phyloP scores from a whole-genome alignment of 92 coral and sea anemone genomes.

The Chrysogorgia sp. region DNA sequence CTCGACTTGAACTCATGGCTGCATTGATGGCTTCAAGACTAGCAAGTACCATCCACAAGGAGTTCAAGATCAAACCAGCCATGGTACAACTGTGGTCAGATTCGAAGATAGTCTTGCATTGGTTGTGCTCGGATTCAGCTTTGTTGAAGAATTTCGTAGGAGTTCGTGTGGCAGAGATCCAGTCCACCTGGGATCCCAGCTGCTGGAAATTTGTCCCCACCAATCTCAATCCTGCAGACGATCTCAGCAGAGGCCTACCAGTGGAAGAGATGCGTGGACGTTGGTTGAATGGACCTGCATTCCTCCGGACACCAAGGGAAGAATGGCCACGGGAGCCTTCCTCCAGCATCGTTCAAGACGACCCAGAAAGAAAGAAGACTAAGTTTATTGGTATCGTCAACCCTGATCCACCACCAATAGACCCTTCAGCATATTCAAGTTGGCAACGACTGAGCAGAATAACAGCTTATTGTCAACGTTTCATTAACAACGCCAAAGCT shows the following conservation, averaged over 20 bases:
- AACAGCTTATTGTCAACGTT: slow-evolving; percentile 49
- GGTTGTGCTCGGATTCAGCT: slow-evolving; percentile 44
- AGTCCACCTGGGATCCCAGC: too few relatives aligned
- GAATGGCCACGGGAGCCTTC: too few relatives aligned
- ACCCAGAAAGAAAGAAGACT: slow-evolving; percentile 38
- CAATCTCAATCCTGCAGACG: too few relatives aligned
- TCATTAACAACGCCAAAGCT: slow-evolving; percentile 20
- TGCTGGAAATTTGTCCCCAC: too few relatives aligned
- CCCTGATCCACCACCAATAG: slow-evolving; percentile 5
- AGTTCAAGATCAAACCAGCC: too few relatives aligned
- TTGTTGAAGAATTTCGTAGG: slow-evolving; percentile 38
- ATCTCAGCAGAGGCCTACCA: slow-evolving; percentile 40
- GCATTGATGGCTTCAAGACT: too few relatives aligned
- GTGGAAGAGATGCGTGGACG: slow-evolving; percentile 29
- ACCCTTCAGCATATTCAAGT: slow-evolving; percentile 35
- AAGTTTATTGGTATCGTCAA: slow-evolving; percentile 5
- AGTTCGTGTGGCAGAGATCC: slow-evolving; percentile 50
- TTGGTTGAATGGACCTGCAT: slow-evolving; percentile 44
- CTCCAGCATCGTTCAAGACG: too few relatives aligned
- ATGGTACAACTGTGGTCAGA: too few relatives aligned
- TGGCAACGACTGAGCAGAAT: slow-evolving; percentile 36
- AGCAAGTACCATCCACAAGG: too few relatives aligned
- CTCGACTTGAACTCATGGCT: too few relatives aligned
- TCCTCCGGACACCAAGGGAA: too few relatives aligned
- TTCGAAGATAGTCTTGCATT: slow-evolving; percentile 44